Percentiles rank a stretch among this genome's conserved stretches.
Conservation (phyloP, 2,113 vertebrate species). For the Dissostichus mawsoni region DNA sequence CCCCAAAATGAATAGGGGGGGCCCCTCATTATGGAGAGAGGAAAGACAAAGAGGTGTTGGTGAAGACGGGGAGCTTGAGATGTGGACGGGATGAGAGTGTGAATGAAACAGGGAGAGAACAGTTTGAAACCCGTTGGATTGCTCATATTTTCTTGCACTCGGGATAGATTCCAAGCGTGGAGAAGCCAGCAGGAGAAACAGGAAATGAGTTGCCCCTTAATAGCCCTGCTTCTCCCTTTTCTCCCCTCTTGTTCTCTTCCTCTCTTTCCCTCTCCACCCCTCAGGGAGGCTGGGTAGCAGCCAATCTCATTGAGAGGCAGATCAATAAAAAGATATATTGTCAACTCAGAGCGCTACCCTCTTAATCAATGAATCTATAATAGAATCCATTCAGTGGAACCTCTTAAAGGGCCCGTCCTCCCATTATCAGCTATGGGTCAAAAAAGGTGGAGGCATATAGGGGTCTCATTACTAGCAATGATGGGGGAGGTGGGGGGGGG, state of each 20-base stretch:
- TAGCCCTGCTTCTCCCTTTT: constrained; percentile 57
- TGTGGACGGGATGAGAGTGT: constrained; percentile 37
- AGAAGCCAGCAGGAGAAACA: constrained; percentile 55
- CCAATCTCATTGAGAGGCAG: constrained; percentile 82
- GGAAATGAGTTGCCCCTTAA: constrained; percentile 76
- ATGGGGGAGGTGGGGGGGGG: constrained; percentile 4
- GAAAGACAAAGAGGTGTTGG: constrained; percentile 71
- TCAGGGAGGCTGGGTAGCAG: constrained; percentile 70
- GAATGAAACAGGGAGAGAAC: constrained; percentile 39
- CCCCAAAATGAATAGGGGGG: constrained; percentile 77
- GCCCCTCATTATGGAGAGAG: constrained; percentile 66
- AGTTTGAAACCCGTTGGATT: constrained; percentile 4
- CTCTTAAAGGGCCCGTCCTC: constrained; percentile 72
- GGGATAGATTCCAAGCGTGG: constrained; percentile 21
- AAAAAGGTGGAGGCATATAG: constrained; percentile 35
- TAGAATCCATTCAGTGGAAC: constrained; percentile 70
- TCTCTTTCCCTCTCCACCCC: constrained; percentile 37
- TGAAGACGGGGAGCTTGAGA: constrained; percentile 34
- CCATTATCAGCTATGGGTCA: constrained; percentile 53
- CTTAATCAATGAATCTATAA: constrained; percentile 87
- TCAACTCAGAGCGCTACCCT: constrained; percentile 76
- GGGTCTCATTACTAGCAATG: constrained; percentile 54
- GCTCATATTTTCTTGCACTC: constrained; percentile 20
- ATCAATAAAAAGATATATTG: constrained; percentile 86
- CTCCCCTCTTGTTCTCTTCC: constrained; percentile 13